These are phyloP conservation scores for Phoenoteleia sp. DNA, from an alignment of 2,888 invertebrate species.

Conservation along the genomic window DNA sequence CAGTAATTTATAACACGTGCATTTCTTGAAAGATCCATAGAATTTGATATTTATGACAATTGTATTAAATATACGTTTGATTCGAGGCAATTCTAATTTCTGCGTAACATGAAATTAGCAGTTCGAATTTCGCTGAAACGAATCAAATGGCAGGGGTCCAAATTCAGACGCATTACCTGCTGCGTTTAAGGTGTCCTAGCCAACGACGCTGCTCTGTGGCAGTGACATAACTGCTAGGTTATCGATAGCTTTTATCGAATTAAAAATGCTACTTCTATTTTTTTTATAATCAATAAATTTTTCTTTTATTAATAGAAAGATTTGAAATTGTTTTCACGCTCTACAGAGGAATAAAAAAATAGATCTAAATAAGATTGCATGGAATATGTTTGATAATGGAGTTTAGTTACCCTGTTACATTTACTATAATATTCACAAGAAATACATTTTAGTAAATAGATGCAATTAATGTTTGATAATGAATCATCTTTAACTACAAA, in stretches of 20 bases:
- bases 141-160: conserved; percentile 68
- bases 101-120: conserved; percentile 71
- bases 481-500: too few relatives aligned
- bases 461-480: too few relatives aligned
- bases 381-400: too few relatives aligned
- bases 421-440: too few relatives aligned
- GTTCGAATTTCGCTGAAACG: conserved; percentile 66
- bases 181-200: conserved; percentile 70
- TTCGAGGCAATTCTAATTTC: conserved; percentile 43
- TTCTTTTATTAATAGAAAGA: too few relatives aligned
- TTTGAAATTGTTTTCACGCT: too few relatives aligned
- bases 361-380: too few relatives aligned
- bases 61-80: conserved; percentile 53
- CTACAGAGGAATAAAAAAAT: too few relatives aligned
- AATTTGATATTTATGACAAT: conserved; percentile 49
- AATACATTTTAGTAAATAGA: too few relatives aligned
- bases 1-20: background rate
- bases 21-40: background rate
- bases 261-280: conserved; percentile 33
- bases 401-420: too few relatives aligned
- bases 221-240: conserved; percentile 57
- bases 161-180: conserved; percentile 64
- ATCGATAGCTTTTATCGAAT: conserved; percentile 67
- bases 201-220: conserved; percentile 55
- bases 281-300: conserved; percentile 37